These are phyloP conservation scores for Hyperopisus bebe DNA, from an alignment of 2,113 vertebrate species.

Conservation along the genomic window DNA sequence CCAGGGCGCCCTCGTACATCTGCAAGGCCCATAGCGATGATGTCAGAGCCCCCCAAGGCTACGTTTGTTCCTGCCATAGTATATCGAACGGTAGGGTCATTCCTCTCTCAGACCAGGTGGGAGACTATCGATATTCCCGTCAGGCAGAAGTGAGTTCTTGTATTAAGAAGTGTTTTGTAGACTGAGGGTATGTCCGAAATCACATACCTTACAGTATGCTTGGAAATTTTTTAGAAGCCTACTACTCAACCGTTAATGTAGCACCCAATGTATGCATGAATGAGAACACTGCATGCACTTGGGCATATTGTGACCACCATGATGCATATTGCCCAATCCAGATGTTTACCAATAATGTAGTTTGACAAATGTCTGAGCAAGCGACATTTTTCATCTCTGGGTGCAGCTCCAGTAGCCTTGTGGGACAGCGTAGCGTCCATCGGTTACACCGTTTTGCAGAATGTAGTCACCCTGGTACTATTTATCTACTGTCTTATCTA, in stretches of 20 bases:
- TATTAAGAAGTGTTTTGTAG: not conserved
- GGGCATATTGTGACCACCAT: not conserved
- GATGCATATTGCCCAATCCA: not conserved
- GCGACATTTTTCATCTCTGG: not conserved
- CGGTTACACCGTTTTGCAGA: not conserved
- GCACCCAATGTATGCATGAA: not conserved
- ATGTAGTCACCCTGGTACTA: not conserved
- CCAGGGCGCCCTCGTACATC: constrained; percentile 81
- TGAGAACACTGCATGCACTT: not conserved
- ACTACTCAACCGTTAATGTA: not conserved
- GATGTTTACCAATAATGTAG: not conserved
- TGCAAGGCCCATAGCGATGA: constrained; percentile 39
- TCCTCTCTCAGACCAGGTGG: not conserved
- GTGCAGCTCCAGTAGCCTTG: not conserved
- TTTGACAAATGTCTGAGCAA: not conserved
- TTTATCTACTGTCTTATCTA: not conserved
- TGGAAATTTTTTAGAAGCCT: not conserved
- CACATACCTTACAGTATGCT: not conserved
- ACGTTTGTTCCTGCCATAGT: not conserved
- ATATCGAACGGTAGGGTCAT: not conserved
- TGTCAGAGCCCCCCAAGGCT: not conserved
- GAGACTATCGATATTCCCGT: not conserved
- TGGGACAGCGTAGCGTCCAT: not conserved
- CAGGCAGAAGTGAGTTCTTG: not conserved
- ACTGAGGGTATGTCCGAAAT: not conserved